A percentile compares a stretch with the other conserved stretches of the same genome.
phyloP scores from a whole-genome alignment of 1,140 invertebrate genomes.

The Babylonia areolata region DNA sequence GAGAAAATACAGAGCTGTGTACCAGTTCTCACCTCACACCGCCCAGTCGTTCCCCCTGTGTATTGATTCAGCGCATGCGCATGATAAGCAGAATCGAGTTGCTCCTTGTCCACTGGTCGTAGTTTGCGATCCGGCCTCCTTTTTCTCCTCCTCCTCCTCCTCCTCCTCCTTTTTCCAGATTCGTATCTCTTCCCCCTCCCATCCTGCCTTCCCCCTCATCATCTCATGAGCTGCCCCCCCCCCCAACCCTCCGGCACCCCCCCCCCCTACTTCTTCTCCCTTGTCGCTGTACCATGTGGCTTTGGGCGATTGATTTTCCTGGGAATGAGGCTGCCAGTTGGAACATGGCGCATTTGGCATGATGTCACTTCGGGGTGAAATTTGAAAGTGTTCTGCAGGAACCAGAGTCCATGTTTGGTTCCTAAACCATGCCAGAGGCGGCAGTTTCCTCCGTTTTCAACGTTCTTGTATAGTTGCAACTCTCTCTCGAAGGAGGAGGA shows the following conservation, averaged over 20 bases:
- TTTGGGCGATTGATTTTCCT: not conserved
- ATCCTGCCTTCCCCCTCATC: not conserved
- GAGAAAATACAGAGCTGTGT: too few species aligned
- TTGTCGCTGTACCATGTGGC: too few species aligned
- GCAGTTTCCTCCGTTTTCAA: too few species aligned
- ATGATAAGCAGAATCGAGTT: not conserved
- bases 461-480: too few species aligned
- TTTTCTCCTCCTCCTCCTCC: not conserved
- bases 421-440: too few species aligned
- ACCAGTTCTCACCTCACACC: too few species aligned
- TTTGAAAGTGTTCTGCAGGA: too few species aligned
- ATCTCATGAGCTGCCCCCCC: too few species aligned
- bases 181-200: not conserved
- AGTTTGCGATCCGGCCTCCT: not conserved
- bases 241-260: not conserved
- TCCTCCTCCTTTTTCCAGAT: not conserved
- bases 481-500: too few species aligned
- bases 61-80: not conserved
- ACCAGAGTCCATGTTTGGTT: too few species aligned
- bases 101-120: too few species aligned
- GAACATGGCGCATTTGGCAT: not conserved
- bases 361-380: not conserved
- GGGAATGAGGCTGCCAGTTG: not conserved
- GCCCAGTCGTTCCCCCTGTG: not conserved
- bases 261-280: too few species aligned